phyloP scores from a whole-genome alignment of 2,888 invertebrate species.

The Drosophila borealis region DNA sequence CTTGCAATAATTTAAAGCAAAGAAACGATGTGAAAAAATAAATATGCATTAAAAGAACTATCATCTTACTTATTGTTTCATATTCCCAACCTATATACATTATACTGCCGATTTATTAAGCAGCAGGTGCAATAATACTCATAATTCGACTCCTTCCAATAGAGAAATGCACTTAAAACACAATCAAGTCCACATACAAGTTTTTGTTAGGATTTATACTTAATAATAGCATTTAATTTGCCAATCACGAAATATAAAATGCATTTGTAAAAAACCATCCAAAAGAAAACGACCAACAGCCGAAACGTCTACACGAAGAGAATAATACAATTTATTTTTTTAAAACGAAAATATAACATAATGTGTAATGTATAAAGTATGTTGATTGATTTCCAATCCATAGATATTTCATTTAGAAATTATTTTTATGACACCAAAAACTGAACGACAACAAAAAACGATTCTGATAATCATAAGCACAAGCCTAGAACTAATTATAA shows the following conservation, averaged over 20 bases:
- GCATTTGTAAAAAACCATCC: slow-evolving; percentile 67
- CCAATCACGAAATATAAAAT: slow-evolving; percentile 29
- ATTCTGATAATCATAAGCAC: slow-evolving; percentile 79
- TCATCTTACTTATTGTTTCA: slow-evolving; percentile 30
- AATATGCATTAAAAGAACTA: slow-evolving; percentile 51
- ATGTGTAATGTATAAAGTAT: slow-evolving; percentile 12
- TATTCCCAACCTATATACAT: slow-evolving; percentile 21
- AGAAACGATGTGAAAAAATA: slow-evolving; percentile 56
- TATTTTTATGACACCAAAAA: slow-evolving; percentile 34
- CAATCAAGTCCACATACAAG: slow-evolving; percentile 31
- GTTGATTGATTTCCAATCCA: slow-evolving; percentile 50
- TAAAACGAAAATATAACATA: slow-evolving; percentile 27
- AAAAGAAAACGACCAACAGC: slow-evolving; percentile 70
- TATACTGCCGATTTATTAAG: slow-evolving; percentile 19
- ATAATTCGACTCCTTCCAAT: slow-evolving; percentile 69
- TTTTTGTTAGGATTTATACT: slow-evolving; percentile 42
- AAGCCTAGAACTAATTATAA: slow-evolving; percentile 59
- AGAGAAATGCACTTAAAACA: slow-evolving; percentile 46
- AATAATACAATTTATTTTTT: slow-evolving; percentile 59
- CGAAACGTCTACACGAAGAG: slow-evolving; percentile 53
- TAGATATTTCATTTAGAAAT: slow-evolving; percentile 36
- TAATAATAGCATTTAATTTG: slow-evolving; percentile 56
- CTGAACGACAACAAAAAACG: slow-evolving; percentile 28
- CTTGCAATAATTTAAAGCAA: slow-evolving; percentile 73
- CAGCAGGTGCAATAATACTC: slow-evolving; percentile 29